These are phyloP conservation scores for Dinothrombium tinctorium DNA, from an alignment of 1,140 invertebrate genomes.

Conservation along the genomic window DNA sequence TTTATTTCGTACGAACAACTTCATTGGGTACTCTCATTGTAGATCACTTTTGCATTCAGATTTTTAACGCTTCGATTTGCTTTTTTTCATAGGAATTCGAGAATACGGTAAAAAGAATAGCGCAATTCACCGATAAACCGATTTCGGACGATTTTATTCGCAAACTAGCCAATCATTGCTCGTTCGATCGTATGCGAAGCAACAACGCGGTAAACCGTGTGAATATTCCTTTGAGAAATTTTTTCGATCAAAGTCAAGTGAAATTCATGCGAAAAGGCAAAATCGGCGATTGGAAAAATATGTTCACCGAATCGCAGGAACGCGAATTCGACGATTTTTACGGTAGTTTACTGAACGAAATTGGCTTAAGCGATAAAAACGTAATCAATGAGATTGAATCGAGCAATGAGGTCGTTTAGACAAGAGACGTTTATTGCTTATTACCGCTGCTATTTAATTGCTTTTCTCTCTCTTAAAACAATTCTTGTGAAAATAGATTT, in stretches of 20 bases:
- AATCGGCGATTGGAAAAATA: conserved; percentile 58
- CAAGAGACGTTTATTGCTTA: too few species aligned
- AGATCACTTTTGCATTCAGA: too few species aligned
- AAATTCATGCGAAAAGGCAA: conserved; percentile 28
- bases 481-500: too few species aligned
- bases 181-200: conserved; percentile 25
- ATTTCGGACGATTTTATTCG: conserved; percentile 18
- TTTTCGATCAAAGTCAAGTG: conserved; percentile 14
- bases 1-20: conserved; percentile 30
- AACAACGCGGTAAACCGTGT: conserved; percentile 15
- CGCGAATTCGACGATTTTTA: conserved; percentile 35
- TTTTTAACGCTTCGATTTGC: too few species aligned
- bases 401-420: too few species aligned
- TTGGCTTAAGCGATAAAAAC: too few species aligned
- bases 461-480: too few species aligned
- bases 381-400: too few species aligned
- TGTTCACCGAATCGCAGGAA: conserved; percentile 37
- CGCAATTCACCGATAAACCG: conserved; percentile 23
- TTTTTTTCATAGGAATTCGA: conserved; percentile 18
- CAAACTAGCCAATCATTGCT: conserved; percentile 20
- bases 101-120: conserved; percentile 22
- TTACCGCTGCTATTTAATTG: too few species aligned
- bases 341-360: background rate
- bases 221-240: conserved; percentile 9
- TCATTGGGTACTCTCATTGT: too few species aligned